These are phyloP conservation scores for Dendrocincla fuliginosa DNA, from an alignment of 2,797 vertebrate genomes.

Conservation along the genomic window DNA sequence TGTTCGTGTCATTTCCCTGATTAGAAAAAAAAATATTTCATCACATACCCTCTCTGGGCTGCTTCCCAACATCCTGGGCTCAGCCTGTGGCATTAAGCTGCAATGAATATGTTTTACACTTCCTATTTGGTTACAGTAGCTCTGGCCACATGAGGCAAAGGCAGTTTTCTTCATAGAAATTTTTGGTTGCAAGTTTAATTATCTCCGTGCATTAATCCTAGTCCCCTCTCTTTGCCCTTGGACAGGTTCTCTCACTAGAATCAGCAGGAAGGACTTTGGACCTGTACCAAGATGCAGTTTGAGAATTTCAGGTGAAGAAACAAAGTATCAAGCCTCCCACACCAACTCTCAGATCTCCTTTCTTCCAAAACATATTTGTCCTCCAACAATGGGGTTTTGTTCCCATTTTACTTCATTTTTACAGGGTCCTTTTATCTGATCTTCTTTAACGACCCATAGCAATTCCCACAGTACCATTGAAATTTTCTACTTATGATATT, in stretches of 20 bases:
- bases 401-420: not conserved
- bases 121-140: not conserved
- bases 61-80: accelerated
- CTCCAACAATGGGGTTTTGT: not conserved
- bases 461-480: not conserved
- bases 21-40: not conserved
- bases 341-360: not conserved
- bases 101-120: not conserved
- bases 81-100: too few relatives aligned
- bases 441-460: not conserved
- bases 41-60: not conserved
- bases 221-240: not conserved
- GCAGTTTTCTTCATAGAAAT: not conserved
- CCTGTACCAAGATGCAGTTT: not conserved
- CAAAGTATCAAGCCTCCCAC: not conserved
- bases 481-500: not conserved
- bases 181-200: not conserved
- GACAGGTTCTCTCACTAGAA: not conserved
- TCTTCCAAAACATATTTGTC: not conserved
- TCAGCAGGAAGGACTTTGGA: not conserved
- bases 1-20: not conserved
- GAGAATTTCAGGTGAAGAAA: not conserved
- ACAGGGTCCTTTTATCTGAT: not conserved
- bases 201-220: not conserved
- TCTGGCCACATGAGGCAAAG: not conserved